Percentiles rank a stretch among this genome's conserved stretches.
These are phyloP conservation scores for Gymnothorax reevesii DNA, from an alignment of 2,797 vertebrate genomes.

Conservation along the genomic window DNA sequence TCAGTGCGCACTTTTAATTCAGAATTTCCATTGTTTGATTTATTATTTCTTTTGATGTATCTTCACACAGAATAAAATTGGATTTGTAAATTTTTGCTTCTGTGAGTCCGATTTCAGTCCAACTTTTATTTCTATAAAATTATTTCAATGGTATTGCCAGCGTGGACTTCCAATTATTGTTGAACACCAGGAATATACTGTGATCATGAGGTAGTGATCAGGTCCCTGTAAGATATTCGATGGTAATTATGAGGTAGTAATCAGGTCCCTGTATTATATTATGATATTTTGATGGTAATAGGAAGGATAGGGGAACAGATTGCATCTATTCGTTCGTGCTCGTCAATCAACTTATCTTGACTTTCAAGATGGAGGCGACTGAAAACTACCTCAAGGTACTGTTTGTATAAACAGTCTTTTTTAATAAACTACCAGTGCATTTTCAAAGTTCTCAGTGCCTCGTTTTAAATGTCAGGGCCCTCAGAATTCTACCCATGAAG, in stretches of 20 bases:
- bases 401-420: too few species aligned
- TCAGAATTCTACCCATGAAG: too few species aligned
- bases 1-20: neutral
- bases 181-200: neutral
- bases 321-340: too few species aligned
- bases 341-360: too few species aligned
- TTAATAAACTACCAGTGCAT: too few species aligned
- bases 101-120: neutral
- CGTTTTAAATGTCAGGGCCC: too few species aligned
- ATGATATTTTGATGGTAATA: too few species aligned
- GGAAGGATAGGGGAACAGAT: too few species aligned
- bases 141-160: neutral
- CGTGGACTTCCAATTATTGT: neutral
- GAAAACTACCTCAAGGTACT: too few species aligned
- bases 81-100: neutral
- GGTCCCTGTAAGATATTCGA: neutral
- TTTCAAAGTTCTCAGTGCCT: too few species aligned
- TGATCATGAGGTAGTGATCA: neutral
- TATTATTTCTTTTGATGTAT: neutral
- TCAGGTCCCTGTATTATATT: too few species aligned
- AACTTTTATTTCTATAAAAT: neutral
- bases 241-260: neutral
- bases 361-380: too few species aligned
- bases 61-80: neutral
- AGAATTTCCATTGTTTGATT: neutral